Percentiles rank a stretch among this genome's conserved stretches.
Conservation (phyloP, 2,797 vertebrate species). For the Bradypodion ventrale region DNA sequence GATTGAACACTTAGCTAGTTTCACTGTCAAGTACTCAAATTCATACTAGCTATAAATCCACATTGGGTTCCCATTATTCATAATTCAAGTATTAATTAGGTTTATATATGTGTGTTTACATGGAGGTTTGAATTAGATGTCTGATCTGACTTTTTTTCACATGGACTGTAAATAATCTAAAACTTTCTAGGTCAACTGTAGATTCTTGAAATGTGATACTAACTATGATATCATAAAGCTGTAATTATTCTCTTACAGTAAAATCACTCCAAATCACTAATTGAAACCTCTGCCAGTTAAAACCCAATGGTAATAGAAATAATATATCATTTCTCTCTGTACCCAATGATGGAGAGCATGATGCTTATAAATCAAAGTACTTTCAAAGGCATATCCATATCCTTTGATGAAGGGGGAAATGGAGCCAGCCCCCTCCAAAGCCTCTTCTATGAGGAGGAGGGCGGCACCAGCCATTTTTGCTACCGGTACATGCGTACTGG, state of each 20-base stretch:
- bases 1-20: too few species aligned
- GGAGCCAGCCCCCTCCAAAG: too few species aligned
- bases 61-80: background rate
- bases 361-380: background rate
- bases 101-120: background rate
- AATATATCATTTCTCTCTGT: background rate
- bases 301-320: background rate
- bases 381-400: too few species aligned
- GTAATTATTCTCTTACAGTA: background rate
- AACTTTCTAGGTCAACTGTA: background rate
- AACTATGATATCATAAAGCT: background rate
- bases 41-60: too few species aligned
- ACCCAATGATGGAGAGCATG: background rate
- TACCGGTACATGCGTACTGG: too few species aligned
- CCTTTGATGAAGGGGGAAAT: too few species aligned
- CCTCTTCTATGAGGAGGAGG: too few species aligned
- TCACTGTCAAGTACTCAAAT: too few species aligned
- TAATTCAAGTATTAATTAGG: background rate
- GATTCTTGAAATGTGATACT: background rate
- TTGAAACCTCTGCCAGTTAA: background rate
- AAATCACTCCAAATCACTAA: background rate
- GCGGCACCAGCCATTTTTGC: too few species aligned
- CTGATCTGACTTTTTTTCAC: background rate
- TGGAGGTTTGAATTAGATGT: background rate
- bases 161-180: too few species aligned